A percentile compares a stretch with the other conserved stretches of the same genome.
These are phyloP conservation scores for Apomyelois bistriatella DNA, from an alignment of 2,888 invertebrate genomes.

Conservation along the genomic window DNA sequence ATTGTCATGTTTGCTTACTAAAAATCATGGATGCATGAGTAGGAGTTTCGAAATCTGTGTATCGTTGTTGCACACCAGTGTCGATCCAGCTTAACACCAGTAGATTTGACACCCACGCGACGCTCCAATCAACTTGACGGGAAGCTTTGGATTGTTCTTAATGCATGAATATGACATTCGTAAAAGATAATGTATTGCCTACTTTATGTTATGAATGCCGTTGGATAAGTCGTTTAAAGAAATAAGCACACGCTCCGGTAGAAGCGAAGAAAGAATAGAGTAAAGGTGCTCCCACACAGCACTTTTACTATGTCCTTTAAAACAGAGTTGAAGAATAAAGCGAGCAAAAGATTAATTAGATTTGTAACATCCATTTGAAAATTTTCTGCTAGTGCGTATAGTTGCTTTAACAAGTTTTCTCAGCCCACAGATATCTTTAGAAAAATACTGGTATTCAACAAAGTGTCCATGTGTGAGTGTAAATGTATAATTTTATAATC, in stretches of 20 bases:
- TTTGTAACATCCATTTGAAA: too few relatives aligned
- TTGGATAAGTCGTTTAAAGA: not conserved
- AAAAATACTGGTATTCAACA: constrained; percentile 2
- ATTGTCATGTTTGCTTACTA: not conserved
- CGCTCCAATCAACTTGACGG: constrained; percentile 45
- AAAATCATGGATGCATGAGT: not conserved
- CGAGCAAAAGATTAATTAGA: too few relatives aligned
- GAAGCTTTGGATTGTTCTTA: constrained; percentile 48
- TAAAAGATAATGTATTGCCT: constrained; percentile 20
- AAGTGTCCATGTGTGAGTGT: not conserved
- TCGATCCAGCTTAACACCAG: constrained; percentile 14
- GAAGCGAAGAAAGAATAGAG: too few relatives aligned
- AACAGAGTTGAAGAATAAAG: too few relatives aligned
- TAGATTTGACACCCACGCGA: constrained; percentile 53
- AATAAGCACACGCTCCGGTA: not conserved
- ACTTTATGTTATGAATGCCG: not conserved
- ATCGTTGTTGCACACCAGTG: not conserved
- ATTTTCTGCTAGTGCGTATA: not conserved
- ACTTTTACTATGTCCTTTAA: too few relatives aligned
- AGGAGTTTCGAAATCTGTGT: constrained; percentile 2
- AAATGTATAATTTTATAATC: constrained; percentile 31
- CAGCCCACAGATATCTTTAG: not conserved
- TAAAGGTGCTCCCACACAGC: too few relatives aligned
- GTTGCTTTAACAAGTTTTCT: not conserved
- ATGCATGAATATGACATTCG: constrained; percentile 24